These are phyloP conservation scores for Anarhynchus alexandrinus DNA, from an alignment of 2,113 vertebrate genomes.

Conservation along the genomic window DNA sequence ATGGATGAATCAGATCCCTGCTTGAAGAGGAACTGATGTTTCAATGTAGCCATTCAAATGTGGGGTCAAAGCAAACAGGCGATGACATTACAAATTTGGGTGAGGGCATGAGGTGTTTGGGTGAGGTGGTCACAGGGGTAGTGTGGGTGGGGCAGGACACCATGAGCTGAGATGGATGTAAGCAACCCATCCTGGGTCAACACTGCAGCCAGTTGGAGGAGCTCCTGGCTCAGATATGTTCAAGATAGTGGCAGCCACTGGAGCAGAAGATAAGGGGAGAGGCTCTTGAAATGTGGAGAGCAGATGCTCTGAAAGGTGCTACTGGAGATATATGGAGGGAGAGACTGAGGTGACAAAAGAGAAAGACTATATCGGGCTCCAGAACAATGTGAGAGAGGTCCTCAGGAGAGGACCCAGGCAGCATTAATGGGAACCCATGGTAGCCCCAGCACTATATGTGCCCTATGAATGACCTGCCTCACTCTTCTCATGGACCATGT, in stretches of 20 bases:
- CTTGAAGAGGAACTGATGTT: neutral
- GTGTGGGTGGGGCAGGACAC: fast-evolving
- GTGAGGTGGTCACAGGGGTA: neutral
- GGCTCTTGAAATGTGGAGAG: neutral
- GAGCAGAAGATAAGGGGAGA: neutral
- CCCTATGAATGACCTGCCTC: neutral
- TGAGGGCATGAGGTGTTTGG: neutral
- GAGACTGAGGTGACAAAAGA: neutral
- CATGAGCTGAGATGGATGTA: neutral
- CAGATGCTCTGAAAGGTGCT: neutral
- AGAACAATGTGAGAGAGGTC: neutral
- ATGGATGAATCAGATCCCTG: neutral
- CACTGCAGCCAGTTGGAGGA: neutral
- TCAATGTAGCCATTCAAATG: neutral
- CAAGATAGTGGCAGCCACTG: neutral
- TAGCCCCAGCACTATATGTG: neutral
- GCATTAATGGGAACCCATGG: fast-evolving
- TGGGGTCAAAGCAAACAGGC: neutral
- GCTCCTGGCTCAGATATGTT: neutral
- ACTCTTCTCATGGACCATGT: neutral
- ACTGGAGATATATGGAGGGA: neutral
- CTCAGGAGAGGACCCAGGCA: neutral
- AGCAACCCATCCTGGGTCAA: neutral
- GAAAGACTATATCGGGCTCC: neutral
- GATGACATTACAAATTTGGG: neutral